phyloP scores from a whole-genome alignment of 2,888 invertebrate species.

The Drosophila putrida region DNA sequence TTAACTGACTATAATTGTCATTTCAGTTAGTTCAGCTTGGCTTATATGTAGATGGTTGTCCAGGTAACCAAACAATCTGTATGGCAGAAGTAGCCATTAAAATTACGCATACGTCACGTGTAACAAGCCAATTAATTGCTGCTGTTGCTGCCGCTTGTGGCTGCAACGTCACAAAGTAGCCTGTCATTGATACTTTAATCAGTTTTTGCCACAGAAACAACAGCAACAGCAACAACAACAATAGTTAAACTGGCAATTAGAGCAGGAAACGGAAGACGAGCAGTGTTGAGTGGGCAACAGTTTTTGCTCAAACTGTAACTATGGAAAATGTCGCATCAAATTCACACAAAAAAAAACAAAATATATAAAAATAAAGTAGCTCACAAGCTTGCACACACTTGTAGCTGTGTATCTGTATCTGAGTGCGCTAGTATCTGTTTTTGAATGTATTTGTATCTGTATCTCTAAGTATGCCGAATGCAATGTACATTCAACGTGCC shows the following conservation, averaged over 20 bases:
- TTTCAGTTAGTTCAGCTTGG: not conserved
- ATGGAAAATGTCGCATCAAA: slow-evolving; percentile 23
- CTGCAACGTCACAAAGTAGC: slow-evolving; percentile 11
- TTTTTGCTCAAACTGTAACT: slow-evolving; percentile 32
- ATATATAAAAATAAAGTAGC: not conserved
- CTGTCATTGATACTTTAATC: slow-evolving; percentile 64
- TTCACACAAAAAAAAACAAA: slow-evolving; percentile 10
- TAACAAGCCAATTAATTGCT: slow-evolving; percentile 56
- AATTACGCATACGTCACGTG: slow-evolving; percentile 79
- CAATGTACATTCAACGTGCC: slow-evolving; percentile 68
- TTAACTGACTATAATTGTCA: slow-evolving; percentile 6
- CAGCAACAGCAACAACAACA: not conserved
- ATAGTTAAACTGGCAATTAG: slow-evolving; percentile 26
- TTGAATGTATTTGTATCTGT: slow-evolving; percentile 20
- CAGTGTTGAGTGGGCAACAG: not conserved
- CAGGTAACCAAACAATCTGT: slow-evolving; percentile 19
- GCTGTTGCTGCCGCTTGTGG: not conserved
- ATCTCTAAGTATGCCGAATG: slow-evolving; percentile 63
- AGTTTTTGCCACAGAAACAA: slow-evolving; percentile 27
- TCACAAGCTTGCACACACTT: not conserved
- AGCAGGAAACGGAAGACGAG: slow-evolving; percentile 38
- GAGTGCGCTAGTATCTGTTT: slow-evolving; percentile 26
- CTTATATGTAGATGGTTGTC: slow-evolving; percentile 8
- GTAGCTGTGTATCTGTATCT: slow-evolving; percentile 7
- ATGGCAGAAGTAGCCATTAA: slow-evolving; percentile 7